Base-by-base conservation (phyloP, 2,888 invertebrate species). In the Aspidapion aeneum region DNA sequence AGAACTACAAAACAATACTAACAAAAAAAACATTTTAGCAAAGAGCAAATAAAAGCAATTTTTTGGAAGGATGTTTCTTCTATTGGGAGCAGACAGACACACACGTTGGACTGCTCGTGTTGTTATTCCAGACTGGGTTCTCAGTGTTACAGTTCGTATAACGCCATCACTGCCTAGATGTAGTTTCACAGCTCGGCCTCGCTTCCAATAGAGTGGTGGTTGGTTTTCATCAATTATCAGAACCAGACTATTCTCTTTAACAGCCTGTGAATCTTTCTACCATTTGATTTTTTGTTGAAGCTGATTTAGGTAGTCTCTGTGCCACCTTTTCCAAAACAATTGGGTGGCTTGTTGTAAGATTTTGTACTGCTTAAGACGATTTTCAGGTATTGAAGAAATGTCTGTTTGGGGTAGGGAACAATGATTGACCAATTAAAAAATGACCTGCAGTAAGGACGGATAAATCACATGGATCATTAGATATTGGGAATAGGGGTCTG, bases 131-230 rank as follows among this genome's bases (percentile, higher is more conserved):
- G 3, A 48, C 18, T 2, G 7, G 21, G 65, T 66, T 55, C 55
- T 60, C 3, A 66, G 35, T 5, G 61, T 61, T 2, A 61, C 65
- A 16, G 57, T 59, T 18, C 68, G 62, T 16, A 57, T 52, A 48
- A 62, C 50, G 2, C 63, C 65, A 58, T 68, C 67, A 16, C 22
- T 22, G 16, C 68, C 68, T 48, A 60, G 63, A 58, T 67, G 66
- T 1, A 63, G 55, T 21, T 68, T 17, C 9, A 55, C 17, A 16
- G 66, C 48, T 55, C 66, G 35, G 21, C 66, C 66, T 19, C 65
- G 51, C 1, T 21, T 21, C 66, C 63, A 66, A 18, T 55, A 56
- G 19, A 66, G 35, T 18, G 63, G 62, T n/a, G 62, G 63, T 16
- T 60, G 55, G 21, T 62, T 60, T 21, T 67, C 61, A n/a, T 68